A percentile compares a stretch with the other conserved stretches of the same genome.
Conservation (phyloP, 2,113 vertebrate genomes). For the Geococcyx californianus region DNA sequence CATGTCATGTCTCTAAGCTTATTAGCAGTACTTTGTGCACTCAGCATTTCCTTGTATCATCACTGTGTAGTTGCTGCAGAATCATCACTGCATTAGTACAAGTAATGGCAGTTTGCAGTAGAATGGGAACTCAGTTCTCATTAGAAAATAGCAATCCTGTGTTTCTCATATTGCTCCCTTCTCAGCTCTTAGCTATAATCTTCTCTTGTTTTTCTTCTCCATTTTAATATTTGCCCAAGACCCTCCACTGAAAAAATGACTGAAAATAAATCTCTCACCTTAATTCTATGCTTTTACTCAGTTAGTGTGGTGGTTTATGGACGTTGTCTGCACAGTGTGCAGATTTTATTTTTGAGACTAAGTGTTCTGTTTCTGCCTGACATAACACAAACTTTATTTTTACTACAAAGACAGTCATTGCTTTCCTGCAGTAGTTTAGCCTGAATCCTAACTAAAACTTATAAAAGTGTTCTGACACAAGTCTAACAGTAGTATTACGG, state of each 20-base stretch:
- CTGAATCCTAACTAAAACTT: neutral
- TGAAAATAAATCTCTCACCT: neutral
- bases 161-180: neutral
- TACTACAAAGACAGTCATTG: neutral
- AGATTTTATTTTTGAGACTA: neutral
- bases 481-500: neutral
- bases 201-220: neutral
- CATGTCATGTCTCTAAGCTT: neutral
- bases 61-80: neutral
- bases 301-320: neutral
- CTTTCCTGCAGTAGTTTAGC: neutral
- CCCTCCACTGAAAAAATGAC: neutral
- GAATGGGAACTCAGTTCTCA: neutral
- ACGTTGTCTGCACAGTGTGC: neutral
- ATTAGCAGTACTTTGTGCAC: neutral
- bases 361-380: neutral
- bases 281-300: neutral
- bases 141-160: neutral
- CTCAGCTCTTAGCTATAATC: neutral
- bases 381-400: constrained; percentile 19
- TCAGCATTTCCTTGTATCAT: neutral
- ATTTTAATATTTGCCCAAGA: neutral
- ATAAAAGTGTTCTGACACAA: neutral
- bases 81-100: neutral
- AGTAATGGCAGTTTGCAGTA: neutral